Evolutionary conservation across 1,140 invertebrate genomes (phyloP), one percentile per base, ranked within the genome.

Genomic region (Drosophila nannoptera): DNA sequence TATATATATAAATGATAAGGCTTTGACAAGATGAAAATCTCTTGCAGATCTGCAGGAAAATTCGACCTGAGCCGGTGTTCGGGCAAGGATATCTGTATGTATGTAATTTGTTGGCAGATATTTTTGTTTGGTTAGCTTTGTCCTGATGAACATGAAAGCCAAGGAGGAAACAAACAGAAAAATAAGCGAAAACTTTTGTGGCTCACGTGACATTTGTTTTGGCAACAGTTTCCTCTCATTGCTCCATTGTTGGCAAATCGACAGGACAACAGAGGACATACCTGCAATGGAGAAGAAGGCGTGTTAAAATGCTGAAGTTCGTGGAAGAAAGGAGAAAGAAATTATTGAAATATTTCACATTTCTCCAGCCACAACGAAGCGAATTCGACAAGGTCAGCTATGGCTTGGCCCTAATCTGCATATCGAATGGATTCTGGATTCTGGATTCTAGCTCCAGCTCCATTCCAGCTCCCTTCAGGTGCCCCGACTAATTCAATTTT

Each of bases 171-270:
- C n/a, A 22, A 22, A 22, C 22, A 22, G 22, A 22, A 43, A 48
- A 12, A 43, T 43, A 29, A 43, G 33, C 31, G 35, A 33, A 31
- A 65, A 63, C 46, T 75, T 22, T 66, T 75, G 54, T 54, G 63
- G 74, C 78, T 82, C 75, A 82, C 78, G 78, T 82, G 78, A 77
- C 71, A 82, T 82, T 82, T 82, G 71, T 77, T 81, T 77, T 82
- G 78, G 74, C 78, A 66, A 66, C 70, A 66, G 60, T 68, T 69
- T 69, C 73, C 48, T 61, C 64, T 35, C 42, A 35, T 46, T 46
- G 38, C 29, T 48, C 53, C 38, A 49, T 62, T 72, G 59, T 60
- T 63, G 59, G 61, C 69, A 66, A 73, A 70, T 74, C 74, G 77
- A 68, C 40, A 52, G 50, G 3, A 3, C 1, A 22, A 2, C 22